phyloP scores from a whole-genome alignment of 2,113 vertebrate genomes.

The Bettongia penicillata region DNA sequence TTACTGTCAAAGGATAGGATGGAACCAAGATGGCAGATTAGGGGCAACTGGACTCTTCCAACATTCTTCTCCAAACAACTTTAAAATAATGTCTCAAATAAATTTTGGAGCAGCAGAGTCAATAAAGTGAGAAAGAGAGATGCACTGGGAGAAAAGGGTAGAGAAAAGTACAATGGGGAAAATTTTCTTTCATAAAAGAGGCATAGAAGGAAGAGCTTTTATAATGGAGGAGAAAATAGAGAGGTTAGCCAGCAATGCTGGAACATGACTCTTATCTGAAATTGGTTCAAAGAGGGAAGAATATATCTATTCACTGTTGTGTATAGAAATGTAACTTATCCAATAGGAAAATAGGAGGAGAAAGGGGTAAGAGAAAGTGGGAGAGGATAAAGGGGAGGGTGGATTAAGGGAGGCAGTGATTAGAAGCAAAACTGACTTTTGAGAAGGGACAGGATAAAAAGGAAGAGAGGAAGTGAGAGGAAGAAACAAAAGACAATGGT shows the following conservation, averaged over 20 bases:
- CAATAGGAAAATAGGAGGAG: background rate
- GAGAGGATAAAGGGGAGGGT: background rate
- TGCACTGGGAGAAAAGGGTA: background rate
- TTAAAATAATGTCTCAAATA: background rate
- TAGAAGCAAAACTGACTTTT: background rate
- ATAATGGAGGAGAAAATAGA: too few relatives aligned
- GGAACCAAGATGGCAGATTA: background rate
- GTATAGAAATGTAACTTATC: background rate
- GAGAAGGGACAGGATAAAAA: background rate
- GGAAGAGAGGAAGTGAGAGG: background rate
- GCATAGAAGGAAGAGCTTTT: too few relatives aligned
- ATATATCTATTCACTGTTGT: background rate
- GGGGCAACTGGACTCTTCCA: background rate
- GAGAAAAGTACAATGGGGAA: background rate
- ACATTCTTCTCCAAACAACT: background rate
- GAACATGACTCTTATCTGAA: background rate
- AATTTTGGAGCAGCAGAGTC: background rate
- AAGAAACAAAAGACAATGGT: background rate
- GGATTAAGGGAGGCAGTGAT: background rate
- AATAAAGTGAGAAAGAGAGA: background rate
- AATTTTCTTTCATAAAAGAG: background rate
- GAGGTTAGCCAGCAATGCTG: background rate
- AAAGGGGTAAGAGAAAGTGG: background rate
- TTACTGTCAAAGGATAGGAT: slow-evolving; percentile 85
- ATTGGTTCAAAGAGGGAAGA: background rate